A percentile compares a stretch with the other conserved stretches of the same genome.
These are phyloP conservation scores for Lasaia peninsularis DNA, from an alignment of 1,140 invertebrate genomes.

Conservation along the genomic window DNA sequence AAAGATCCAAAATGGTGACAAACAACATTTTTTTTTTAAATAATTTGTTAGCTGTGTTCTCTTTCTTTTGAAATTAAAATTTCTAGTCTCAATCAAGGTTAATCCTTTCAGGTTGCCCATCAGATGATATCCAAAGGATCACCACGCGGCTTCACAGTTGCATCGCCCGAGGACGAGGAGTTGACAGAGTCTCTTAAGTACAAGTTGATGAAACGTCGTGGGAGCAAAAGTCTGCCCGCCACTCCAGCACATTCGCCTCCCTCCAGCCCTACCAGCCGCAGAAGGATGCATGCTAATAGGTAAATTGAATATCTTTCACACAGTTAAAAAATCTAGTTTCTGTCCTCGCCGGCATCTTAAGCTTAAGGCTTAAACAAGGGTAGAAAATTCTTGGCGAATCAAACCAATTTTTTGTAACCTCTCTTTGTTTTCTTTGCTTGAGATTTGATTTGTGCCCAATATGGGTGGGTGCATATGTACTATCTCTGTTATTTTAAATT, in stretches of 20 bases:
- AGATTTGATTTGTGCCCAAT: no score
- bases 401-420: no score
- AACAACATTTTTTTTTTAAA: no score
- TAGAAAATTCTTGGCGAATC: no score
- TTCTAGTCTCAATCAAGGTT: not conserved
- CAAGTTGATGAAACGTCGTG: constrained; percentile 70
- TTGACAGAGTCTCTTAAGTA: constrained; percentile 36
- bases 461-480: no score
- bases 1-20: no score
- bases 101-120: constrained; percentile 78
- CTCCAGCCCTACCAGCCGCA: constrained; percentile 78
- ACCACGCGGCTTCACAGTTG: constrained; percentile 62
- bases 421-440: no score
- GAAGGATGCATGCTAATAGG: constrained; percentile 65
- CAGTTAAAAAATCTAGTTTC: not conserved
- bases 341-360: no score
- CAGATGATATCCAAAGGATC: constrained; percentile 80
- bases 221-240: constrained; percentile 84
- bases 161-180: constrained; percentile 43
- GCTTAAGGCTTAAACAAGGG: no score
- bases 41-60: no score
- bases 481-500: no score
- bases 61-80: not conserved
- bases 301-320: no score
- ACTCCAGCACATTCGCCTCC: constrained; percentile 81